Evolutionary conservation across 2,113 vertebrate genomes (phyloP).

Genomic region (Peromyscus maniculatus): DNA sequence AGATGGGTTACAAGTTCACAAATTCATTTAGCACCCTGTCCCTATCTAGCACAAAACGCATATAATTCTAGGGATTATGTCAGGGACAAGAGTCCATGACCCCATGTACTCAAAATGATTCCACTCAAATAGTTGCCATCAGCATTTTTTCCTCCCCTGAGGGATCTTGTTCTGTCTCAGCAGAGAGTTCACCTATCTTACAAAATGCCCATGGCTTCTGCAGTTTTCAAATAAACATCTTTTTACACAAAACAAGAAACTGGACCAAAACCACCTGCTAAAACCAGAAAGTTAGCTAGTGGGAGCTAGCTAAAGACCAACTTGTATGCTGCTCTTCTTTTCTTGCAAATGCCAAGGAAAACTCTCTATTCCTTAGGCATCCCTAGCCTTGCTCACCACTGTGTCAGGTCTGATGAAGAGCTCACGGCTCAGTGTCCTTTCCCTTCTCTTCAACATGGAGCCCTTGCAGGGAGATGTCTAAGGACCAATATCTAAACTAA

Average conservation of each 20-base stretch:
- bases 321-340: background rate
- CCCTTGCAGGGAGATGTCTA: constrained; percentile 57
- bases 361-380: constrained; percentile 46
- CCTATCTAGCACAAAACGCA: constrained; percentile 63
- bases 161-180: background rate
- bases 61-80: constrained; percentile 51
- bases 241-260: background rate
- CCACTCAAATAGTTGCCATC: constrained; percentile 67
- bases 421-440: constrained; percentile 54
- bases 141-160: constrained; percentile 6
- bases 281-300: background rate
- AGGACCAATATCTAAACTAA: constrained; percentile 83
- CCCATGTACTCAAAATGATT: constrained; percentile 71
- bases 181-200: background rate
- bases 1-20: constrained; percentile 73
- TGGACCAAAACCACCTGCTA: constrained; percentile 23
- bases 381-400: constrained; percentile 47
- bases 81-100: constrained; percentile 64
- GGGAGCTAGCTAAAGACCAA: background rate
- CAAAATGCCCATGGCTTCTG: background rate
- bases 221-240: constrained; percentile 26
- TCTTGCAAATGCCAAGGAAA: constrained; percentile 50
- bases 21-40: constrained; percentile 72
- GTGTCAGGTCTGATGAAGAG: constrained; percentile 68
- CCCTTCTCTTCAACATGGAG: constrained; percentile 37